Base-by-base conservation (phyloP, 2,888 invertebrate genomes). In the Drosophila rubida region DNA sequence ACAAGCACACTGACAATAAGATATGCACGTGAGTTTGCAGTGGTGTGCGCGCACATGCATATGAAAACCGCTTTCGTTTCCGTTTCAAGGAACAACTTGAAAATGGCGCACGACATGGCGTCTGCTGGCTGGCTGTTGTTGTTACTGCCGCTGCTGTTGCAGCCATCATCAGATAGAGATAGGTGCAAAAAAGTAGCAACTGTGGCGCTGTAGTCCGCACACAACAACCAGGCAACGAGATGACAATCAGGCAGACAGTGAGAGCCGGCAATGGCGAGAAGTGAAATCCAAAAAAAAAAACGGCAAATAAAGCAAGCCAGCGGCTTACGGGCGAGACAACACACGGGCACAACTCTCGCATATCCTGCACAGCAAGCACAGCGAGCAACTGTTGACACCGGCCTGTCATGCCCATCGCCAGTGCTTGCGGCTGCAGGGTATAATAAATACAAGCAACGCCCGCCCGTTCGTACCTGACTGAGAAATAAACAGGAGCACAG, bases 21-120 rank as follows among this genome's bases (percentile, higher is more conserved):
- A 23, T 13, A 16, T 7, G 44, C 23, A 45, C 30, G 60, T 44
- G 37, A 44, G 41, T 46, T 39, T 49, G 67, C 41, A 42, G 70
- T 51, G 39, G 76, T 80, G 66, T 63, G 60, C 49, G 70, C 78
- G 66, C 67, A 83, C 76, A 83, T 88, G 84, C 88, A 87, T 88
- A 80, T 78, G 68, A 85, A 85, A 88, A 88, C 87, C 86, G 86
- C 89, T 87, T 82, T 82, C 89, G 87, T 88, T 87, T 85, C 85
- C 86, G 89, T 87, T 82, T 77, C 80, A 82, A 85, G 77, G 70
- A 77, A 75, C 75, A 86, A 80, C 83, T 88, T 74, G 71, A 88
- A 88, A 88, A 85, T 80, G 78, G 87, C 78, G 72, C 84, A 80
- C 80, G 78, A 68, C 78, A 75, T 72, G 75, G 70, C 64, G 81